Evolutionary conservation across 2,113 vertebrate genomes (phyloP), one percentile per base, ranked within the genome.

Genomic region (Dasyprocta punctata): DNA sequence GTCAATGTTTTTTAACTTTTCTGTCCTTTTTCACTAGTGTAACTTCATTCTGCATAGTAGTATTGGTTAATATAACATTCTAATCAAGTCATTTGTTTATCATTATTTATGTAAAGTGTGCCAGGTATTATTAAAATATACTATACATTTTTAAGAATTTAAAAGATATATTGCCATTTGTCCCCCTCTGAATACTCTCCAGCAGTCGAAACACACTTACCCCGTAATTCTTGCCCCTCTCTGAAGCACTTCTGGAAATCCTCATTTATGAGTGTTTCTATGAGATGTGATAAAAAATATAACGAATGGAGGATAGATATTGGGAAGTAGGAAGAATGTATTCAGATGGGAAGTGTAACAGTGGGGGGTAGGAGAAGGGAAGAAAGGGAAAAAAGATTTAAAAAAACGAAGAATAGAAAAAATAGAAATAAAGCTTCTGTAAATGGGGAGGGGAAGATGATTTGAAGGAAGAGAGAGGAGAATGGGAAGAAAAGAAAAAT

Each of bases 11-110:
- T 94, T 81, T 85, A 44, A 63, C 80, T 63, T 94, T 89, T 82
- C 38, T 94, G 47, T 90, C 86, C 80, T 65, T 78, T 85, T 73
- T 71, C 30, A 56, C 91, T 92, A 89, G 85, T 78, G 73, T 95
- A 94, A 44, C n/a, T 93, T 93, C 47, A 81, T 85, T 58, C 38
- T 91, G n/a, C 22, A 26, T 67, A 24, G 87, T 47, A 90, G 33
- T 67, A 28, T 80, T 90, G 60, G 17, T 71, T 87, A 87, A 52
- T 90, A 33, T 77, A 77, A 49, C 9, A 69, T 93, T 90, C 52
- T 94, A 69, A n/a, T 90, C 60, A 88, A 11, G 22, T 90, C 38
- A 81, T 73, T 92, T 93, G 54, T 89, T 93, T 91, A 36, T 11
- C 19, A 71, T 83, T 81, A 44, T 78, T 95, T 86, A 63, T 78